Conservation (phyloP, 92 coral and sea anemone species). For the Ricordea florida region DNA sequence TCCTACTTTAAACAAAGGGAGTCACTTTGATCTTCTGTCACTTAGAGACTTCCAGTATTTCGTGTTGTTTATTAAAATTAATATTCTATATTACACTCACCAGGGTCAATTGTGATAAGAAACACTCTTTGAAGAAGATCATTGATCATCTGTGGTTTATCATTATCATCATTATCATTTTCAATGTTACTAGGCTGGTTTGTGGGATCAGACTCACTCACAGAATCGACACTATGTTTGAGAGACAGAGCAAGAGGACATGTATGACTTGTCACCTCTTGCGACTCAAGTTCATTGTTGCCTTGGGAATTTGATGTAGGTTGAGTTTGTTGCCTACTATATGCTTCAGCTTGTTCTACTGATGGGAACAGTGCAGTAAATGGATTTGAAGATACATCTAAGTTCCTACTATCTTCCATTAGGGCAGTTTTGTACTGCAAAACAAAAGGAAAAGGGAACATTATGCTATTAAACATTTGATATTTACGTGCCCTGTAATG, state of each 20-base stretch:
- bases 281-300: neutral
- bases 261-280: neutral
- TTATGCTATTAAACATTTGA: no score
- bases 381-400: conserved; percentile 71
- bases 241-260: neutral
- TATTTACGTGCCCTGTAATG: no score
- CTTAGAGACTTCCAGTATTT: no score
- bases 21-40: no score
- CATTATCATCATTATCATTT: conserved; percentile 17
- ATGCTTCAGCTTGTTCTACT: conserved; percentile 58
- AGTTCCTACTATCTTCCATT: neutral
- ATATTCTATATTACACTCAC: conserved; percentile 65
- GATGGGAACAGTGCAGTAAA: conserved; percentile 89
- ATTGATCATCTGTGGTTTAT: conserved; percentile 53
- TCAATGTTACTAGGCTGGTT: neutral
- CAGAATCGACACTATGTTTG: conserved; percentile 1
- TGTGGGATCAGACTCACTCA: neutral
- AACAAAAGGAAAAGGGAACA: neutral
- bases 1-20: no score
- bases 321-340: conserved; percentile 6
- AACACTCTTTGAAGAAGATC: conserved; percentile 79
- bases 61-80: neutral
- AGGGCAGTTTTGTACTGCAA: neutral
- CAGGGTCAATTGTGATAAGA: conserved; percentile 69
- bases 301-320: neutral